Base-by-base conservation (phyloP, 2,113 vertebrate genomes). In the Calonectris borealis region DNA sequence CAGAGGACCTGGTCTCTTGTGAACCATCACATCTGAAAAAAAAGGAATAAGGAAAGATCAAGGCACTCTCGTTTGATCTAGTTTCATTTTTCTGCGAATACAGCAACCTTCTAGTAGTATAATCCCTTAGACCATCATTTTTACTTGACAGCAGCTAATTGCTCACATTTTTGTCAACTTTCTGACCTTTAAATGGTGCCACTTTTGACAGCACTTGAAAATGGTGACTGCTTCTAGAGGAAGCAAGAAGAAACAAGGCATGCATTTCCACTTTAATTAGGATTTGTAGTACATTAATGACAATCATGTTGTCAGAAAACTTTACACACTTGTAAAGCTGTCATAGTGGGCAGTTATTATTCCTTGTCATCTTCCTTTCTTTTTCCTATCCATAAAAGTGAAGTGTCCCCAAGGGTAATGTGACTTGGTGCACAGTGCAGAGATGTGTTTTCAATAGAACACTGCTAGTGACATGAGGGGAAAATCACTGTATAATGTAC, bases 261-360 rank as follows among this genome's bases (percentile, higher is more conserved):
- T 62, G 62, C 36, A 52, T 95, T 87, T 95, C 71, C 36, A 78
- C 80, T 49, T 86, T 91, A 95, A 96, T 94, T 93, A 95, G 93
- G 46, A 86, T 91, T 91, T 86, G 79, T 80, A 88, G 73, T 83
- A 29, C 84, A 76, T 96, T 92, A 85, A 93, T 88, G 80, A 88
- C 92, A 95, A 69, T 96, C 71, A 76, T 71, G 34, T 81, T 95
- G 88, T 91, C 88, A 91, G 38, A 77, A 86, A 93, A 89, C 55
- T 83, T 86, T 32, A 36, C 42, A 3, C 15, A 8, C 36, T 91
- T 52, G 49, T 70, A 72, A 83, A 69, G 65, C 38, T 96, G 84
- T 84, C 36, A 34, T 29, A 70, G 90, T 69, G 46, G 93, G n/a
- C 80, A 88, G 66, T 86, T 80, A 64, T 64, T 96, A 69, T 61